Evolutionary conservation across 92 coral and sea anemone genomes (phyloP), one percentile per base, ranked within the genome.

Genomic region (Epizoanthus ramosus): DNA sequence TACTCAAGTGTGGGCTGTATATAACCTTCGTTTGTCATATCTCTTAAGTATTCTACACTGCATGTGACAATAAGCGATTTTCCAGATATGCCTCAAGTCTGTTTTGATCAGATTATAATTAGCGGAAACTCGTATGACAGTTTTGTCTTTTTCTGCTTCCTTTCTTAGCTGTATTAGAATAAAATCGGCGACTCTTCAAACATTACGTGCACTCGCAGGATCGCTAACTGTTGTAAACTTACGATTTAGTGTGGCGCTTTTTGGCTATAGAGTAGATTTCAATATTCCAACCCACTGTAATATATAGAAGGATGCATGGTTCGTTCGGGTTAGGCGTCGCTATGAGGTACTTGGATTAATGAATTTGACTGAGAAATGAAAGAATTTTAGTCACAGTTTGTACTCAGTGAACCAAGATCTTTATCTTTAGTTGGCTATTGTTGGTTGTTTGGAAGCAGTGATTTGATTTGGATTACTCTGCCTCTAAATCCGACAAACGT

Each of bases 71-170:
- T 39, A 77, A 16, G 37, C 24, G 37, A 77, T 43, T 77, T 60
- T 5, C 65, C 25, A 21, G 54, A 77, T n/a, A n/a, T 19, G 82
- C 15, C 63, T 15, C 43, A 31, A 43, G 69, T 21, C 37, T 58
- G 1, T 39, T 22, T 45, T 43, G 82, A 77, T 63, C 43, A 61
- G 57, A 63, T 22, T 19, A 39, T 77, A 77, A 77, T 77, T 77
- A 77, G 82, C 82, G 82, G 82, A 77, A 77, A 41, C 58, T 41
- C 23, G 19, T 23, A 35, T 77, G 82, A 35, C 82, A 77, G 15
- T 21, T 43, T 77, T 41, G 71, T 77, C 9, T 37, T 43, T 61
- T 77, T 60, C 68, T 54, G 39, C 63, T 77, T 77, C 70, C 68
- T 77, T 21, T 75, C 17, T 77, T 37, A 23, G 33, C 24, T 77